Base-by-base conservation (phyloP, 2,888 invertebrate genomes). In the Acanthacorydalis orientalis region DNA sequence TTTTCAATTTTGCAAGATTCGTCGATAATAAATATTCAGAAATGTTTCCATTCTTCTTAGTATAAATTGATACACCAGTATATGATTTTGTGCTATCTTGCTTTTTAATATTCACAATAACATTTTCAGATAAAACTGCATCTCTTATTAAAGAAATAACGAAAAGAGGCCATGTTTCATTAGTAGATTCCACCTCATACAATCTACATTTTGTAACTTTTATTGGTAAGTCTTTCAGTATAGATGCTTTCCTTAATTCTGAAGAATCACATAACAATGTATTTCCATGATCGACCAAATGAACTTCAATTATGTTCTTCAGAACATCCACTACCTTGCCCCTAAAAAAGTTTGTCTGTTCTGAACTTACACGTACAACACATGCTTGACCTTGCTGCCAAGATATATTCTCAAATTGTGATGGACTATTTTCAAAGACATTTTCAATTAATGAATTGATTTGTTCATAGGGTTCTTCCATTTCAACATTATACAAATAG, bases 241-340 rank as follows among this genome's bases (percentile, higher is more conserved):
- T 72, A 1, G 80, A 69, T 53, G 72, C 72, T 52, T 77, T 78
- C 15, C 78, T 68, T 45, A 89, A 56, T 46, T 77, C 70, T 1
- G 65, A 60, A 11, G 72, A 65, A 0, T 66, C 54, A 49, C 82
- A 76, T 0, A 63, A 60, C 61, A 90, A 89, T 38, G 75, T 68
- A 58, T 87, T 89, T 0, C 91, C 91, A 58, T 83, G 91, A 65
- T 91, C 91, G 1, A 90, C 72, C 64, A 85, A 88, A 46, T 74
- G 68, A 0, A 88, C 77, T 47, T 68, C 51, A 51, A 78, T 65
- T 7, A 12, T 15, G 31, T 38, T 31, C 10, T 23, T n/a, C 38
- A 65, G 58, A 1, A 73, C 64, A 46, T 70, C 61, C 1, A 67
- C 1, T 2, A 86, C 70, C 56, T 68, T 65, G 7, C 78, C 87